A percentile compares a stretch with the other conserved stretches of the same genome.
phyloP scores from a whole-genome alignment of 2,113 vertebrate genomes.

The Panthera uncia region DNA sequence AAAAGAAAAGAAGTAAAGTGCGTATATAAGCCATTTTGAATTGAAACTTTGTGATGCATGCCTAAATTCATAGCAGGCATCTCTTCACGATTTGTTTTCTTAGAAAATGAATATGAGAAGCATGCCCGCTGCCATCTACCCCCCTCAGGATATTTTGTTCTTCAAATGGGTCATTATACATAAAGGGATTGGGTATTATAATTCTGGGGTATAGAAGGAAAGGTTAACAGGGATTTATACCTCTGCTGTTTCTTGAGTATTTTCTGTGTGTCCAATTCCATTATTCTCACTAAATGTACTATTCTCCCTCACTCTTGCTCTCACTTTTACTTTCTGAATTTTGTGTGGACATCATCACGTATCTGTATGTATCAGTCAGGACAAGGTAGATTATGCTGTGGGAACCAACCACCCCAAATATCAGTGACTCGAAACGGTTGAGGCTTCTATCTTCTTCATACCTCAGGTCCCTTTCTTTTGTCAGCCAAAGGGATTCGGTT shows the following conservation, averaged over 20 bases:
- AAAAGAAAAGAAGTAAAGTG: not conserved
- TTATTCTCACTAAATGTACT: not conserved
- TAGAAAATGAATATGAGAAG: not conserved
- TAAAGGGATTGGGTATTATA: not conserved
- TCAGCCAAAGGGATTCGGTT: not conserved
- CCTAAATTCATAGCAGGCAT: not conserved
- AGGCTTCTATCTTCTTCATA: not conserved
- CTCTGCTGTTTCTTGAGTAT: not conserved
- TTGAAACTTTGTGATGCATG: not conserved
- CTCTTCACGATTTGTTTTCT: not conserved
- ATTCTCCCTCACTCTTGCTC: not conserved
- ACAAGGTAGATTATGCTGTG: not conserved
- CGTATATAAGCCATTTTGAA: not conserved
- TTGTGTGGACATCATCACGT: accelerated
- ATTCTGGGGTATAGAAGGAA: not conserved
- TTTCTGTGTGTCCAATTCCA: not conserved
- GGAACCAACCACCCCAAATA: not conserved
- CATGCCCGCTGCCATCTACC: not conserved
- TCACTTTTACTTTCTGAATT: not conserved
- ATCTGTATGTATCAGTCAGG: not conserved
- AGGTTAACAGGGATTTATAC: accelerated
- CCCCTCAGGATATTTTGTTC: not conserved
- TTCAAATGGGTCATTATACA: not conserved
- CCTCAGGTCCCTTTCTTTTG: not conserved
- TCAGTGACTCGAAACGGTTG: not conserved